Percentiles rank a stretch among this genome's conserved stretches.
Conservation (phyloP, 1,140 invertebrate genomes). For the Oncopeltus fasciatus region DNA sequence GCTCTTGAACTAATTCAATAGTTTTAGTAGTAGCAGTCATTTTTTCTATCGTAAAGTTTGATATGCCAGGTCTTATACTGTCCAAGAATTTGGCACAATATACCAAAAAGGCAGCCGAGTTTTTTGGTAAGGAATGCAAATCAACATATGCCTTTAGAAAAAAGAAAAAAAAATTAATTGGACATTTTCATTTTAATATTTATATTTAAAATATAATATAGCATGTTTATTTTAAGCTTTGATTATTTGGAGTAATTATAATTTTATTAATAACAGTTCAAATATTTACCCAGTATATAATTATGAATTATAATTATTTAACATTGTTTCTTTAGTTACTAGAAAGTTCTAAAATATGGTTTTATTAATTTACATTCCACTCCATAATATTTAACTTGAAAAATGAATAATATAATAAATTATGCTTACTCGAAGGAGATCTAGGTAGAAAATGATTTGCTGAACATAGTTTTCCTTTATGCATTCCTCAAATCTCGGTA, state of each 20-base stretch:
- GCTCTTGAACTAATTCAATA: neutral
- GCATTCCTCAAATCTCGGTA: slow-evolving; percentile 1
- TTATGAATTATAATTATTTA: too few relatives aligned
- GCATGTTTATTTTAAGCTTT: neutral
- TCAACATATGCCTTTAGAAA: neutral
- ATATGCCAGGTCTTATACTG: neutral
- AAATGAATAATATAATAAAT: neutral
- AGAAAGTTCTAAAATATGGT: neutral
- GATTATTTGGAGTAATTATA: neutral
- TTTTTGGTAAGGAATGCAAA: neutral
- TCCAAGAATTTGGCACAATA: neutral
- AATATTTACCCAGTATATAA: too few relatives aligned
- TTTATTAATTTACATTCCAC: neutral
- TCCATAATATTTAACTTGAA: neutral
- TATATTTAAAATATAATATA: neutral
- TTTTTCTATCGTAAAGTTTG: neutral
- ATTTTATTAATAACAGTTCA: neutral
- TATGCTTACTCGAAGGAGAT: slow-evolving; percentile 6
- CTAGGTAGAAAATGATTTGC: neutral
- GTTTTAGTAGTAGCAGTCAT: neutral
- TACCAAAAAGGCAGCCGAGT: neutral
- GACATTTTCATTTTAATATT: too few relatives aligned
- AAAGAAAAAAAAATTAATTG: neutral
- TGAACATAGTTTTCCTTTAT: neutral
- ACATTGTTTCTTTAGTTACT: neutral